Conservation (phyloP, 2,113 vertebrate genomes). For the Apistogramma diplotaenia region DNA sequence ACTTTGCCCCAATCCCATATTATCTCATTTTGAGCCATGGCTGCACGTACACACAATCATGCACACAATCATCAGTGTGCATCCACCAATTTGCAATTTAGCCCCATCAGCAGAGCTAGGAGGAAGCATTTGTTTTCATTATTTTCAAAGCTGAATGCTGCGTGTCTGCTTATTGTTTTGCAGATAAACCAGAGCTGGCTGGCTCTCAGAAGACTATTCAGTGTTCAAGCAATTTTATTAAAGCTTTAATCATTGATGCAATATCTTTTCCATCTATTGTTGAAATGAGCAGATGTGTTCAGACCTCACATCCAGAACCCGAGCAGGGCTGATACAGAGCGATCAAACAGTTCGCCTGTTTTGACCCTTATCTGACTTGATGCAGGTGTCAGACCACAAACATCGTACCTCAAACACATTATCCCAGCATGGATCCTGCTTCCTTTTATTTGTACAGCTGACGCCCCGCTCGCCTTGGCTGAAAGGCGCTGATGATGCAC, state of each 20-base stretch:
- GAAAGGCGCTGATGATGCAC: constrained; percentile 51
- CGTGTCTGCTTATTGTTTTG: constrained; percentile 36
- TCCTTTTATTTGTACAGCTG: constrained; percentile 79
- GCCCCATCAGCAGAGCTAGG: constrained; percentile 24
- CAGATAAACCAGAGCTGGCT: constrained; percentile 41
- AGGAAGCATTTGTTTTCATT: constrained; percentile 50
- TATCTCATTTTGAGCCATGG: constrained; percentile 23
- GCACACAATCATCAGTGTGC: constrained; percentile 43
- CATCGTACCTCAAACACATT: constrained; percentile 46
- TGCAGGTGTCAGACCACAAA: constrained; percentile 63
- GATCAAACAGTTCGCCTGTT: constrained; percentile 4
- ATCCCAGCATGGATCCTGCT: constrained; percentile 45
- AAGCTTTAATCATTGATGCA: constrained; percentile 23
- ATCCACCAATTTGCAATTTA: constrained; percentile 52
- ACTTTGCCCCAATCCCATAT: constrained; percentile 34
- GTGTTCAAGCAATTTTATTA: constrained; percentile 30
- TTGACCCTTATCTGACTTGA: constrained; percentile 57
- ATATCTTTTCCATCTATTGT: constrained; percentile 17
- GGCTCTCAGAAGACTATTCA: constrained; percentile 14
- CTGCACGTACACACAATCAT: constrained; percentile 43
- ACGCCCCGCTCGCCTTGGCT: constrained; percentile 10
- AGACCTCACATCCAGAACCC: background rate
- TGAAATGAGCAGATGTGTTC: constrained; percentile 19
- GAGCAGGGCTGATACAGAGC: background rate
- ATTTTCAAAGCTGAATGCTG: constrained; percentile 43